These are phyloP conservation scores for Meriones unguiculatus DNA, from an alignment of 2,113 vertebrate genomes.

Conservation along the genomic window DNA sequence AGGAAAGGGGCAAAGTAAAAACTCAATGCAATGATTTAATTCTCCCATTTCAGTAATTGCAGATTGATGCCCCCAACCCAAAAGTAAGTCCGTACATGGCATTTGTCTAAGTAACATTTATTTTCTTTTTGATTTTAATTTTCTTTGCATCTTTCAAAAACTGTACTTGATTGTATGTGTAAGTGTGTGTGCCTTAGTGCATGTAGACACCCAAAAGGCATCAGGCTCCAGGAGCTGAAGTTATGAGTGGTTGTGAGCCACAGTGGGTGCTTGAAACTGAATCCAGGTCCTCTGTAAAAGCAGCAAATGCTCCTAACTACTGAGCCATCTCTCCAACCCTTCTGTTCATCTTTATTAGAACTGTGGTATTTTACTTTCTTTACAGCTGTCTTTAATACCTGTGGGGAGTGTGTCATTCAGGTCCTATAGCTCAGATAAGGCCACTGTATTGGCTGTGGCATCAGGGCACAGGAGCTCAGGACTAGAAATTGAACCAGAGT, in stretches of 20 bases:
- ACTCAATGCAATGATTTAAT: not conserved
- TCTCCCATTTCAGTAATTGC: conserved; percentile 42
- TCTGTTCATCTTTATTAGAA: not conserved
- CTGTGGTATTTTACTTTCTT: conserved; percentile 13
- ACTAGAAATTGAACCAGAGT: not conserved
- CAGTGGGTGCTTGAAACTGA: not conserved
- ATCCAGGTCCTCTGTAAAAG: not conserved
- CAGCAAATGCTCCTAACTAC: not conserved
- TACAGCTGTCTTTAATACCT: not conserved
- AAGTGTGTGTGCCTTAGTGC: not conserved
- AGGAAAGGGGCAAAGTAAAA: not conserved
- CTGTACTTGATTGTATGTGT: not conserved
- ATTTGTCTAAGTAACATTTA: not conserved
- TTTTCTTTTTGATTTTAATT: not conserved
- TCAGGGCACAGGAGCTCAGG: not conserved
- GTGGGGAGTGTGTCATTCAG: not conserved
- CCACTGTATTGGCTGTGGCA: not conserved
- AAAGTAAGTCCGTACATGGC: not conserved
- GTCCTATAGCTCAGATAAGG: not conserved
- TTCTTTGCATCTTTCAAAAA: conserved; percentile 4
- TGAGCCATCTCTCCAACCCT: not conserved
- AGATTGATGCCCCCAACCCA: not conserved
- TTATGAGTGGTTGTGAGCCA: not conserved
- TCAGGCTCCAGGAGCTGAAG: not conserved
- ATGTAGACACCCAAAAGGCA: not conserved